A percentile compares a stretch with the other conserved stretches of the same genome.
Evolutionary conservation across 2,797 vertebrate species (phyloP).

Genomic region (Amphiprion clarkii): DNA sequence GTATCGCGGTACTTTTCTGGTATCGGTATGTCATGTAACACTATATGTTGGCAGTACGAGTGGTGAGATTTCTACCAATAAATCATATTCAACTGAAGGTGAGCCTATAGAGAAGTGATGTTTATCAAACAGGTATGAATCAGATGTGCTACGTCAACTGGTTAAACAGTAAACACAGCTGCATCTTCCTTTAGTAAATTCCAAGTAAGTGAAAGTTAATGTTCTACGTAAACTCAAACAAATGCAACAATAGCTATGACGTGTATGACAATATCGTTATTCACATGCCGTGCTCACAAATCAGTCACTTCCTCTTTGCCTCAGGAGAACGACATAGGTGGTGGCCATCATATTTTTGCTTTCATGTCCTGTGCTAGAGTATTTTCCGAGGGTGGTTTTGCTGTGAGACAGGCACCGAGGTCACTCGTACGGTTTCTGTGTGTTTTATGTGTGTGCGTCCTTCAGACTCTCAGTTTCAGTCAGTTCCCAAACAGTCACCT

Average conservation of each 20-base stretch:
- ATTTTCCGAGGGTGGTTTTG: slow-evolving; percentile 35
- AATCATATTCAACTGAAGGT: slow-evolving; percentile 6
- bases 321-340: slow-evolving; percentile 9
- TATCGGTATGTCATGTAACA: too few species aligned
- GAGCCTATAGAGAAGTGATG: neutral
- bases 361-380: slow-evolving; percentile 3
- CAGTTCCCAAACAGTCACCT: slow-evolving; percentile 32
- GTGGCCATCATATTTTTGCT: slow-evolving; percentile 29
- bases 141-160: neutral
- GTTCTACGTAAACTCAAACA: slow-evolving; percentile 64
- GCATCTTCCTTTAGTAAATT: slow-evolving; percentile 15
- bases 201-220: slow-evolving; percentile 59
- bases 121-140: slow-evolving; percentile 36
- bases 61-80: slow-evolving; percentile 6
- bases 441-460: slow-evolving; percentile 22
- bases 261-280: slow-evolving; percentile 1
- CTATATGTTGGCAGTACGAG: neutral
- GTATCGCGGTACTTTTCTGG: too few species aligned
- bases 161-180: neutral
- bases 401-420: slow-evolving; percentile 40
- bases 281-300: slow-evolving; percentile 24
- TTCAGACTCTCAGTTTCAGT: slow-evolving; percentile 43
- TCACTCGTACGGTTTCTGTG: slow-evolving; percentile 19
- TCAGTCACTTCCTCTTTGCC: slow-evolving; percentile 53
- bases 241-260: slow-evolving; percentile 23